These are phyloP conservation scores for Drosophila ironensis DNA, from an alignment of 1,140 invertebrate genomes.

Conservation along the genomic window DNA sequence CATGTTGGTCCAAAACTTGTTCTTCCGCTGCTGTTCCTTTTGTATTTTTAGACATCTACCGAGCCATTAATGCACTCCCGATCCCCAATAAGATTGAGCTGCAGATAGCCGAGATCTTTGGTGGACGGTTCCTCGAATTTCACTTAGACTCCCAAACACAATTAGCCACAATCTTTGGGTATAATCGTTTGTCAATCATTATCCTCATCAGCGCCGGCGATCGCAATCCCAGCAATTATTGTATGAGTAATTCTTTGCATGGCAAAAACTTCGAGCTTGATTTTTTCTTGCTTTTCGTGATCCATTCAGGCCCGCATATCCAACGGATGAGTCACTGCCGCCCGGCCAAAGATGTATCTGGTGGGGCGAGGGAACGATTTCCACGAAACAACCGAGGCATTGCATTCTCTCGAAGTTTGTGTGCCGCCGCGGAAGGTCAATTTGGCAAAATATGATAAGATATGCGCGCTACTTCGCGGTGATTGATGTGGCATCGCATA, in stretches of 20 bases:
- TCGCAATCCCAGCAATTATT: slow-evolving; percentile 36
- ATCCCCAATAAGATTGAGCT: slow-evolving; percentile 23
- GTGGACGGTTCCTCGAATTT: slow-evolving; percentile 11
- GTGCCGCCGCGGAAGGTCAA: too few relatives aligned
- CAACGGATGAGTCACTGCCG: slow-evolving; percentile 21
- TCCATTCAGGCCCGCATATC: slow-evolving; percentile 14
- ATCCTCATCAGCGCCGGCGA: slow-evolving; percentile 7
- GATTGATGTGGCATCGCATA: too few relatives aligned
- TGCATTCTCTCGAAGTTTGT: too few relatives aligned
- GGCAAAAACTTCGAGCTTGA: background rate
- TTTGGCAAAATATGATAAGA: too few relatives aligned
- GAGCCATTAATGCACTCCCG: slow-evolving; percentile 12
- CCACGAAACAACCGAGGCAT: background rate
- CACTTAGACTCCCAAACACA: slow-evolving; percentile 12
- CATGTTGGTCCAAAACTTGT: slow-evolving; percentile 21
- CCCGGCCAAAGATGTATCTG: background rate
- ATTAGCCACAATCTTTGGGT: slow-evolving; percentile 42
- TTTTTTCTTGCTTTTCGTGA: background rate
- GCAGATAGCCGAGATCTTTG: background rate
- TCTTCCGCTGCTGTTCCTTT: background rate
- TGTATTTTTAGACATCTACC: slow-evolving; percentile 35
- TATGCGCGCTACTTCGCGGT: too few relatives aligned
- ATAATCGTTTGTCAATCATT: slow-evolving; percentile 41
- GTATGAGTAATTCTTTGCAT: slow-evolving; percentile 36
- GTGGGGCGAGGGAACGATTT: background rate